Evolutionary conservation across 2,888 invertebrate genomes (phyloP).

Genomic region (Synergus laeviventris): DNA sequence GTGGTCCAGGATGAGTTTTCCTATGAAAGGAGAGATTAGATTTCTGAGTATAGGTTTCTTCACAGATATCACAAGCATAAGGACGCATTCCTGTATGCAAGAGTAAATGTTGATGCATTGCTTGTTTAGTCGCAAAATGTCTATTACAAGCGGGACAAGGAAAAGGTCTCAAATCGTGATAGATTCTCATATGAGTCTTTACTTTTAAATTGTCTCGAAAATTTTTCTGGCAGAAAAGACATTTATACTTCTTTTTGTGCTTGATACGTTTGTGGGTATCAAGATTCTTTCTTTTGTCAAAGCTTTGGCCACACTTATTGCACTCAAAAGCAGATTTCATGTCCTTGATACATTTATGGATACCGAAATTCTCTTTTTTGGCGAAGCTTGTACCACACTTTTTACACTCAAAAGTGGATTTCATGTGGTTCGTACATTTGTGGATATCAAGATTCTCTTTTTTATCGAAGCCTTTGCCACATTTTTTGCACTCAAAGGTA

Average conservation of each 20-base stretch:
- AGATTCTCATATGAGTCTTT: slow-evolving; percentile 73
- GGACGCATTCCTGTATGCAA: slow-evolving; percentile 73
- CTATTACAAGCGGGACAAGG: slow-evolving; percentile 71
- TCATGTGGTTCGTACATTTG: slow-evolving; percentile 69
- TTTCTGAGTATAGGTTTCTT: slow-evolving; percentile 73
- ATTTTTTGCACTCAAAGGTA: slow-evolving; percentile 62
- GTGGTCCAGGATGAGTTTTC: slow-evolving; percentile 72
- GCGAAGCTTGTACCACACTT: slow-evolving; percentile 62
- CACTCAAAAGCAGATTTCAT: slow-evolving; percentile 59
- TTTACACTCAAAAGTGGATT: slow-evolving; percentile 59
- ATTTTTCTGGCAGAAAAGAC: slow-evolving; percentile 72
- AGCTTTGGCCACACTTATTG: slow-evolving; percentile 62
- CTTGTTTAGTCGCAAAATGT: slow-evolving; percentile 71
- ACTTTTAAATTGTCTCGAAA: slow-evolving; percentile 73
- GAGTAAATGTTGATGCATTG: slow-evolving; percentile 71
- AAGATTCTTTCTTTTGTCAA: slow-evolving; percentile 69
- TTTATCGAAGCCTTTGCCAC: slow-evolving; percentile 63
- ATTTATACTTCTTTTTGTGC: slow-evolving; percentile 70
- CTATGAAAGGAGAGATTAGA: slow-evolving; percentile 73
- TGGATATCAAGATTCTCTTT: slow-evolving; percentile 72
- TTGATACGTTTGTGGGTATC: slow-evolving; percentile 71
- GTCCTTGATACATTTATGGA: slow-evolving; percentile 71
- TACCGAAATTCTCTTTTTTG: slow-evolving; percentile 70
- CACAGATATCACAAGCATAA: slow-evolving; percentile 73
- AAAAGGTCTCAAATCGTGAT: slow-evolving; percentile 71